phyloP scores from a whole-genome alignment of 2,797 vertebrate species.

The Hippoglossus hippoglossus region DNA sequence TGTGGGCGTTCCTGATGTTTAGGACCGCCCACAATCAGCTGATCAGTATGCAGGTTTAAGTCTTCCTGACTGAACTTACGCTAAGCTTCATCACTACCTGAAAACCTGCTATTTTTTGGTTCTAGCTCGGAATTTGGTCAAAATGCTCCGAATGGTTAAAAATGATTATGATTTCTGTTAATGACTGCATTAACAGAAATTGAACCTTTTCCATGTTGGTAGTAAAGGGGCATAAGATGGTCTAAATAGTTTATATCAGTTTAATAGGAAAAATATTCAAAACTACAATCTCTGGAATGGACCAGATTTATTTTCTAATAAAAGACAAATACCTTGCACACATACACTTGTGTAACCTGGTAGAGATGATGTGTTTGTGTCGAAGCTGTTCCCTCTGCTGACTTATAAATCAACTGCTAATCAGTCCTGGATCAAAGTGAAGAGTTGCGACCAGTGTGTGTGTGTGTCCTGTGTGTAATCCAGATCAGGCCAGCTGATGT shows the following conservation, averaged over 20 bases:
- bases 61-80: no score
- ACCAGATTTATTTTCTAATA: background rate
- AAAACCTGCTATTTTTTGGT: no score
- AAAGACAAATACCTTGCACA: background rate
- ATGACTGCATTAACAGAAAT: no score
- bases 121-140: no score
- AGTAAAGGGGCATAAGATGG: no score
- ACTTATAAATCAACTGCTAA: constrained; percentile 57
- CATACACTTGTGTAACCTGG: background rate
- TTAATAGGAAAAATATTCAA: background rate
- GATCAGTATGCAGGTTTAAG: no score
- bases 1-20: no score
- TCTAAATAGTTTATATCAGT: background rate
- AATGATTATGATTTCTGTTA: no score
- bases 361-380: no score
- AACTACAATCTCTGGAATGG: background rate
- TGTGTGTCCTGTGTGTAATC: background rate
- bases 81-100: no score
- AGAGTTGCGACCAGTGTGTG: constrained; percentile 9
- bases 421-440: constrained; percentile 66
- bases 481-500: constrained; percentile 44
- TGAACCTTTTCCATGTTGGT: no score
- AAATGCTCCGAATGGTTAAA: background rate
- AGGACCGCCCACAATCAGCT: no score
- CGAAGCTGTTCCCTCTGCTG: constrained; percentile 11